Base-by-base conservation (phyloP, 2,797 vertebrate species). In the Champsocephalus esox region DNA sequence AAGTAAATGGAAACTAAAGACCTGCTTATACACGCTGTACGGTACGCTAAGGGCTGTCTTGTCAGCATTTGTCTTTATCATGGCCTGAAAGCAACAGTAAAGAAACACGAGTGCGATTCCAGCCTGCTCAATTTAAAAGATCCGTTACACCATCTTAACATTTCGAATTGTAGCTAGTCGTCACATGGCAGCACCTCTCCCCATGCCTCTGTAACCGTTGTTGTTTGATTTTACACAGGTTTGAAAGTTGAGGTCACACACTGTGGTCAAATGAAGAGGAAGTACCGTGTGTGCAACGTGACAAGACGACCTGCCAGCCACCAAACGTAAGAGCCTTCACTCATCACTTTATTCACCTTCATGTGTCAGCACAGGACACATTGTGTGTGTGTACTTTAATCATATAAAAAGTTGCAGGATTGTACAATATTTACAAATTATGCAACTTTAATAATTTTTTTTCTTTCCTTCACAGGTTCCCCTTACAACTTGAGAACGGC, bases 241-340 rank as follows among this genome's bases (percentile, higher is more conserved):
- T 91, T 99, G 64, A 99, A 99, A 92, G 98, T 99, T 61, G 98
- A 99, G 90, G 98, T 99, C 81, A 99, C 98, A 66, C 98, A 99
- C 75, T 99, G 98, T 75, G 98, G 98, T 75, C 98, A 99, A 92
- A 99, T 99, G 98, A 99, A 99, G 93, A 97, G 98, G 88, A 99
- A 99, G 92, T 99, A 99, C 66, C 94, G 98, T 51, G 98, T 99
- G 82, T 99, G 98, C 84, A 99, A 99, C 17, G 98, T 99, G 56
- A 99, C 98, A 0, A 96, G 98, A 50, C 94, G 98, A 52, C 98
- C 98, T 59, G 98, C 98, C 90, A 99, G 98, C 86, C 98, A 99
- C 89, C 98, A 99, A 93, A 99, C 98, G 98, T 99, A 94, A 44
- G 97, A 90, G 65, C 10, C 14, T 19, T 3, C 9, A 5, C 12